Percentiles rank a stretch among this genome's conserved stretches.
phyloP scores from a whole-genome alignment of 1,140 invertebrate genomes.

The Drosophila erecta region DNA sequence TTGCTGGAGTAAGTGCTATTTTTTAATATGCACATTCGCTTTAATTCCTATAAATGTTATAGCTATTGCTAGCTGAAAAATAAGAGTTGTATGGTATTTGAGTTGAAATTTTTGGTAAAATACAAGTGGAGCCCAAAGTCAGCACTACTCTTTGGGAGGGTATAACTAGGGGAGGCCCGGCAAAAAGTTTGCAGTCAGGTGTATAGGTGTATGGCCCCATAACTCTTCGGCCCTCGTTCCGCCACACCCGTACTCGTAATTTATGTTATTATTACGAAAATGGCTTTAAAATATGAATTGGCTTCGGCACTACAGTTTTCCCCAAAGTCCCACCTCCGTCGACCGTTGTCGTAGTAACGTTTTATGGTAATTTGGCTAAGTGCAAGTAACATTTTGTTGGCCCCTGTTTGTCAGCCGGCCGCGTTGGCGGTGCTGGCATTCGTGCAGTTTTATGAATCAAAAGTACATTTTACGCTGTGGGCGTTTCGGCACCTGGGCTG shows the following conservation, averaged over 20 bases:
- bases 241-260: slow-evolving; percentile 31
- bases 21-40: too few relatives aligned
- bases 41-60: too few relatives aligned
- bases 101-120: too few relatives aligned
- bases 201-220: slow-evolving; percentile 25
- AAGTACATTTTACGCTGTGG: slow-evolving; percentile 53
- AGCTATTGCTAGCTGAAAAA: too few relatives aligned
- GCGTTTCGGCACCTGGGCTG: slow-evolving; percentile 43
- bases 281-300: slow-evolving; percentile 64
- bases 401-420: neutral
- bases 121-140: neutral
- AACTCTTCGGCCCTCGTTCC: slow-evolving; percentile 30
- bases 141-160: slow-evolving; percentile 1
- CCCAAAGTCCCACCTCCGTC: neutral
- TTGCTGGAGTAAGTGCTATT: too few relatives aligned
- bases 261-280: slow-evolving; percentile 60
- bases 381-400: slow-evolving; percentile 68
- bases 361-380: slow-evolving; percentile 79
- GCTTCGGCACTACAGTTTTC: slow-evolving; percentile 31
- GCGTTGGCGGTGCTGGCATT: slow-evolving; percentile 20
- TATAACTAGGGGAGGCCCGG: neutral
- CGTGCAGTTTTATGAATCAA: slow-evolving; percentile 76
- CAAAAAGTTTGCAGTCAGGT: slow-evolving; percentile 40
- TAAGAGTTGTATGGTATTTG: too few relatives aligned
- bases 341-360: slow-evolving; percentile 63